Percentiles rank a stretch among this genome's conserved stretches.
These are phyloP conservation scores for Flabesymbios commensalis DNA, from an alignment of 2,888 invertebrate genomes.

Conservation along the genomic window DNA sequence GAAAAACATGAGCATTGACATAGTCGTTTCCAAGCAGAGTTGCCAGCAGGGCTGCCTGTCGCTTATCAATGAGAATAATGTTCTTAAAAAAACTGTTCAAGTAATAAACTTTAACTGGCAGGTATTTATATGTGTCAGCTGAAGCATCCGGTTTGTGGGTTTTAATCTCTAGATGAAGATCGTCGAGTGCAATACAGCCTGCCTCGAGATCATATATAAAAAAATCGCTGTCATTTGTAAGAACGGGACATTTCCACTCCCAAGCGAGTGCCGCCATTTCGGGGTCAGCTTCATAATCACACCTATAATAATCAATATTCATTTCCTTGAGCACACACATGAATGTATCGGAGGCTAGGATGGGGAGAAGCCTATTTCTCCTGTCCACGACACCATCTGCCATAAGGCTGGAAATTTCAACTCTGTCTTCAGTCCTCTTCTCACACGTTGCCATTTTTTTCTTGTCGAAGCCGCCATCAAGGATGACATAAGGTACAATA, in stretches of 20 bases:
- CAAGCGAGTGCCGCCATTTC: slow-evolving; percentile 83
- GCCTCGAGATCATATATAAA: slow-evolving; percentile 78
- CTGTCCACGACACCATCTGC: slow-evolving; percentile 10
- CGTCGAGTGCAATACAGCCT: slow-evolving; percentile 75
- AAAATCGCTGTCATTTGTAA: slow-evolving; percentile 94
- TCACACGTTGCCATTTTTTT: slow-evolving; percentile 51
- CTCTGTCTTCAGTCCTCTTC: slow-evolving; percentile 43
- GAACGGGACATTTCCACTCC: slow-evolving; percentile 78
- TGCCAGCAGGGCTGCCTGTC: slow-evolving; percentile 77
- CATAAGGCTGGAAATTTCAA: slow-evolving; percentile 38
- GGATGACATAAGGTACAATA: slow-evolving; percentile 52
- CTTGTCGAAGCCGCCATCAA: slow-evolving; percentile 58
- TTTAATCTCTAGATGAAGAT: slow-evolving; percentile 41
- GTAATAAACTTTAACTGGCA: slow-evolving; percentile 68
- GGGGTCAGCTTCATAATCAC: slow-evolving; percentile 87
- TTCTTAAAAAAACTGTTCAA: slow-evolving; percentile 72
- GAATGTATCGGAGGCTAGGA: slow-evolving; percentile 77
- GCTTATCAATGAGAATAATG: slow-evolving; percentile 71
- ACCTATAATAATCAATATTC: slow-evolving; percentile 72
- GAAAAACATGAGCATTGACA: slow-evolving; percentile 69
- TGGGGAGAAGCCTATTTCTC: slow-evolving; percentile 68
- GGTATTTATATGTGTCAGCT: no score
- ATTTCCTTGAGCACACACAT: slow-evolving; percentile 72
- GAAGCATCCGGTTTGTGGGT: background rate
- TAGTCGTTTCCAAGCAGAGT: slow-evolving; percentile 89